phyloP scores from a whole-genome alignment of 2,113 vertebrate genomes.

The Cryptotis parvus region DNA sequence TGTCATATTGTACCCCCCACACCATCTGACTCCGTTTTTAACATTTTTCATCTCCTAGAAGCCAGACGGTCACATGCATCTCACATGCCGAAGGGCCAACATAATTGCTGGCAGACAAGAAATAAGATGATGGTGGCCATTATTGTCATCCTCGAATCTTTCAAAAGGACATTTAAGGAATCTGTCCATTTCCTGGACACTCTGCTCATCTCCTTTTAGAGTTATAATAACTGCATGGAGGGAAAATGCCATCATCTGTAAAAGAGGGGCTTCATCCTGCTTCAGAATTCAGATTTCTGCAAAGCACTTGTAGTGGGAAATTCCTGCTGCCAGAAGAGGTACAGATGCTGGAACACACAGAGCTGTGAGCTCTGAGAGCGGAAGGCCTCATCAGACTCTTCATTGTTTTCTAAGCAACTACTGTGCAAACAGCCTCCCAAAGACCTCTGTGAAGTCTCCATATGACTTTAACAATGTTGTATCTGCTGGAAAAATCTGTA shows the following conservation, averaged over 20 bases:
- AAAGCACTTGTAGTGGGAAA: no score
- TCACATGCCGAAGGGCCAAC: background rate
- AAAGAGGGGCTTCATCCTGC: background rate
- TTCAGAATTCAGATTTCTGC: background rate
- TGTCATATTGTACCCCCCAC: background rate
- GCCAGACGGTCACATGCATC: background rate
- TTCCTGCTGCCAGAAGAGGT: background rate
- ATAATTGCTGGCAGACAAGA: background rate
- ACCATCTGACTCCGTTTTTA: background rate
- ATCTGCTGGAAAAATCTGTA: background rate
- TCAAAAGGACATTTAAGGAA: no score
- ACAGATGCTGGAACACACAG: background rate
- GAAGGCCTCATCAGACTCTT: rapidly evolving
- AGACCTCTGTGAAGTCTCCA: background rate
- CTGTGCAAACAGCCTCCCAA: background rate
- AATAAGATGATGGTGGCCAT: no score
- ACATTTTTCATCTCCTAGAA: background rate
- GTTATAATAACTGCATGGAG: background rate
- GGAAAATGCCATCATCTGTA: background rate
- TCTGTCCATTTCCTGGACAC: background rate
- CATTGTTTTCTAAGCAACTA: background rate
- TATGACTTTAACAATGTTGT: background rate
- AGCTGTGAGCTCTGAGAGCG: rapidly evolving
- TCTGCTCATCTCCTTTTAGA: background rate
- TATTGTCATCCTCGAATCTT: no score